Conservation (phyloP, 2,797 vertebrate genomes). For the Argyrosomus regius region DNA sequence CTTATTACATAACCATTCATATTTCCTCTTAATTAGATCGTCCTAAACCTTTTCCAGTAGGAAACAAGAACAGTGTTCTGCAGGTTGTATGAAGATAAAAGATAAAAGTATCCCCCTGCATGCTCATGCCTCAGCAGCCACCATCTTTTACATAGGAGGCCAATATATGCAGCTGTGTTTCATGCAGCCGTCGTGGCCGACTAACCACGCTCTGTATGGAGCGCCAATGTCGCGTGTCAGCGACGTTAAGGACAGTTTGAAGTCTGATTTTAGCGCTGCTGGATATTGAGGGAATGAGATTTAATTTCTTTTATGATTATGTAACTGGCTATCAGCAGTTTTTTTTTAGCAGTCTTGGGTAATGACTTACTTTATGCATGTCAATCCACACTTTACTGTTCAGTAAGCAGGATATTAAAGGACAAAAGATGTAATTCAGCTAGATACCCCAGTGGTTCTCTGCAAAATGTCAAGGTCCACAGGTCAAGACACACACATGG, state of each 20-base stretch:
- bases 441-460: slow-evolving; percentile 14
- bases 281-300: slow-evolving; percentile 37
- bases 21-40: neutral
- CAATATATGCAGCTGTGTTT: slow-evolving; percentile 11
- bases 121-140: slow-evolving; percentile 20
- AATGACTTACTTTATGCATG: slow-evolving; percentile 18
- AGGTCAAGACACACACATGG: slow-evolving; percentile 29
- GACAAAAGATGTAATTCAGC: slow-evolving; percentile 44
- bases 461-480: slow-evolving; percentile 36
- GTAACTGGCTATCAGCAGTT: slow-evolving; percentile 20
- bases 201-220: slow-evolving; percentile 9
- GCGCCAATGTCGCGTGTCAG: slow-evolving; percentile 28
- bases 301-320: slow-evolving; percentile 41
- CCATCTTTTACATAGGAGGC: neutral
- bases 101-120: neutral
- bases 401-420: slow-evolving; percentile 32
- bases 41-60: neutral
- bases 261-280: slow-evolving; percentile 19
- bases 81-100: slow-evolving; percentile 1
- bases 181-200: slow-evolving; percentile 11
- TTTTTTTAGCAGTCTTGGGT: slow-evolving; percentile 20
- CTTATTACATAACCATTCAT: too few species aligned
- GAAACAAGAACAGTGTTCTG: neutral
- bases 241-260: slow-evolving; percentile 35
- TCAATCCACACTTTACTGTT: slow-evolving; percentile 31